These are phyloP conservation scores for Ascidia mentula DNA, from an alignment of 23 tunicate species.

Conservation along the genomic window DNA sequence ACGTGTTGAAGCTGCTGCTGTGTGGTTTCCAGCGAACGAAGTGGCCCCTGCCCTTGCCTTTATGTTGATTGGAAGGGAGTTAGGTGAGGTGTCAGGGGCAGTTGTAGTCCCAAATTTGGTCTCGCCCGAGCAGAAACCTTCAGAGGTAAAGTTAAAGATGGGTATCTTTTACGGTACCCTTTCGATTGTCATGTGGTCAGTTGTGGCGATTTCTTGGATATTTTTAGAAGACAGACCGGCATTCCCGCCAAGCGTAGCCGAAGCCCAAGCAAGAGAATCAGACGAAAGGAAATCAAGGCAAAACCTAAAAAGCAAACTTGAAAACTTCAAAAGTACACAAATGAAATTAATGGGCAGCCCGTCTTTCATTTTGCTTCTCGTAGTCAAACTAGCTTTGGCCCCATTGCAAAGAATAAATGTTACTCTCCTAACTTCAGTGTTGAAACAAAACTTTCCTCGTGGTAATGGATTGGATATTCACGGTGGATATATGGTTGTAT, in stretches of 20 bases:
- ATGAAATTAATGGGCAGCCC: background rate
- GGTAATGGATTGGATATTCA: background rate
- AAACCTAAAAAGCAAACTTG: background rate
- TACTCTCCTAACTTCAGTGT: conserved; percentile 11
- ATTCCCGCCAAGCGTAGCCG: conserved; percentile 17
- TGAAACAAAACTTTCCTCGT: background rate
- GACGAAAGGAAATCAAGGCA: background rate
- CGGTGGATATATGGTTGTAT: background rate
- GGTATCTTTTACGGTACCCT: background rate
- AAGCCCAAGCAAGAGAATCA: background rate
- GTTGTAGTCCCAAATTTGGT: background rate
- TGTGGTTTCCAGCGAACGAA: background rate
- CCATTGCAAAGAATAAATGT: background rate
- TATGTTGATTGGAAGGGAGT: conserved; percentile 7
- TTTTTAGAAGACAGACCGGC: background rate
- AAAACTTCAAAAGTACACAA: background rate
- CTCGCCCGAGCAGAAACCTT: background rate
- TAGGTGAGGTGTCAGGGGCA: conserved; percentile 21
- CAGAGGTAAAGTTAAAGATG: background rate
- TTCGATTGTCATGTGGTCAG: background rate
- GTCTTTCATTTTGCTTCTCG: background rate
- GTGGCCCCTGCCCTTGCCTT: conserved; percentile 18
- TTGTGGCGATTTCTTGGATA: background rate
- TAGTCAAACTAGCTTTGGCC: background rate
- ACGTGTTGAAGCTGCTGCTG: too few species aligned